Percentiles rank a stretch among this genome's conserved stretches.
phyloP scores from a whole-genome alignment of 2,113 vertebrate species.

The Salvelinus alpinus region DNA sequence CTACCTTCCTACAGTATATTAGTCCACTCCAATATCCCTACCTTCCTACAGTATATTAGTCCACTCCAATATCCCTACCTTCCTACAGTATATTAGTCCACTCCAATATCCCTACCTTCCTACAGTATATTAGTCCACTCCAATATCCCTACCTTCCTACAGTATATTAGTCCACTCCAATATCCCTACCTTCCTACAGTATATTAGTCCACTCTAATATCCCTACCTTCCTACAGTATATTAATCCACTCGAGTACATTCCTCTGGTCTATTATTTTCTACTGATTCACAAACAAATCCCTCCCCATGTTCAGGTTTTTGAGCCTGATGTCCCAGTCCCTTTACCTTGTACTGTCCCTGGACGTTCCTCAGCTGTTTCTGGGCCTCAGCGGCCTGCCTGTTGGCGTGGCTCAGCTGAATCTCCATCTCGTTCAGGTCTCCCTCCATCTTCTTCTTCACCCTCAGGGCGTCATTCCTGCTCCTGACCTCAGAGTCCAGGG shows the following conservation, averaged over 20 bases:
- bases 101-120: no score
- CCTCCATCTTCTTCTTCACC: slow-evolving; percentile 81
- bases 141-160: no score
- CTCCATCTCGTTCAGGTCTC: slow-evolving; percentile 79
- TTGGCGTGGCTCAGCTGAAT: slow-evolving; percentile 79
- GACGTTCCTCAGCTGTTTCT: slow-evolving; percentile 79
- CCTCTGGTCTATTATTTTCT: not conserved
- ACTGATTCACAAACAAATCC: not conserved
- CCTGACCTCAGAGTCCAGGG: slow-evolving; percentile 72
- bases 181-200: no score
- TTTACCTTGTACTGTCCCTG: slow-evolving; percentile 76
- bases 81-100: no score
- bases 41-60: no score
- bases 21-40: no score
- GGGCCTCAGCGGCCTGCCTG: slow-evolving; percentile 73
- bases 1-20: no score
- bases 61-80: no score
- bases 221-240: no score
- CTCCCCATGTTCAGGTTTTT: not conserved
- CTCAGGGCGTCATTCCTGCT: slow-evolving; percentile 75
- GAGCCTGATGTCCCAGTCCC: not conserved
- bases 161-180: no score
- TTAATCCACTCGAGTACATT: not conserved
- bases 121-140: no score
- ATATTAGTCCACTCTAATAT: no score